These are phyloP conservation scores for Cremastobaeus sp. DNA, from an alignment of 2,888 invertebrate genomes.

Conservation along the genomic window DNA sequence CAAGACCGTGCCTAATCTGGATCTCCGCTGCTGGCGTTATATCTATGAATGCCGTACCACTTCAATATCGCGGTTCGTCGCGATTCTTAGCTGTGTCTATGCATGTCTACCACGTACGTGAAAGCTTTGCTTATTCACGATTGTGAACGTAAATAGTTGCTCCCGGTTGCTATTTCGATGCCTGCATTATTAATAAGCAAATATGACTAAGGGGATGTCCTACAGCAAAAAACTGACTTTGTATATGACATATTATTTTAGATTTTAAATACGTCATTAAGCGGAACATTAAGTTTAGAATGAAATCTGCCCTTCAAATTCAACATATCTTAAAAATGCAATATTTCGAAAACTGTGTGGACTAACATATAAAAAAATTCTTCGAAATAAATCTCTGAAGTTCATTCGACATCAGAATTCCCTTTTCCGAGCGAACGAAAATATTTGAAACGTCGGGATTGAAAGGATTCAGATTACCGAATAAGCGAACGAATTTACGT, in stretches of 20 bases:
- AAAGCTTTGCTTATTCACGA: slow-evolving; percentile 1
- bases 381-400: slow-evolving; percentile 1
- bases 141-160: slow-evolving; percentile 46
- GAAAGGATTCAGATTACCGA: slow-evolving; percentile 35
- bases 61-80: slow-evolving; percentile 53
- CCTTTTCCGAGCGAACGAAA: slow-evolving; percentile 13
- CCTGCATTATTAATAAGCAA: slow-evolving; percentile 46
- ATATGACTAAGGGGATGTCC: slow-evolving; percentile 22
- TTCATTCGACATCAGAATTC: slow-evolving; percentile 34
- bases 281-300: no score
- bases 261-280: no score
- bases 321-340: no score
- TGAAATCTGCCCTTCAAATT: no score
- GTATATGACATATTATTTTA: slow-evolving; percentile 13
- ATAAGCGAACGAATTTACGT: slow-evolving; percentile 36
- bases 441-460: slow-evolving; percentile 9
- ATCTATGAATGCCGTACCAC: slow-evolving; percentile 57
- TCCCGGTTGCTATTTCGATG: slow-evolving; percentile 40
- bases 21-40: slow-evolving; percentile 58
- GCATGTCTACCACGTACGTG: background rate
- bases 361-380: slow-evolving; percentile 5
- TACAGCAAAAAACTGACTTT: slow-evolving; percentile 24
- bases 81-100: slow-evolving; percentile 9
- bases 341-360: background rate
- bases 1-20: slow-evolving; percentile 62